Conservation (phyloP, 2,888 invertebrate species). For the Schrankia costaestrigalis region DNA sequence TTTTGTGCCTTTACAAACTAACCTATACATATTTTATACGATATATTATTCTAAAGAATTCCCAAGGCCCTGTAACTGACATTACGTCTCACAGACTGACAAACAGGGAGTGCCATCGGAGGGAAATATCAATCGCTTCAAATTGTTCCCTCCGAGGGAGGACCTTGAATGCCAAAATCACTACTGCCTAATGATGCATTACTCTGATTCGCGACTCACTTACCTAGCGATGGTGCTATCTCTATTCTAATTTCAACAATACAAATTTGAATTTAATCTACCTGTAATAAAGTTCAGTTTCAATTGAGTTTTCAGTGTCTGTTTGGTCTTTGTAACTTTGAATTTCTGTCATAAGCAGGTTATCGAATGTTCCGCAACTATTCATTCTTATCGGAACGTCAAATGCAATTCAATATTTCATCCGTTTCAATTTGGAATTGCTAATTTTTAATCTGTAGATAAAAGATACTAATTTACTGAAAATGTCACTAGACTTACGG, state of each 20-base stretch:
- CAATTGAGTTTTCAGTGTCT: background rate
- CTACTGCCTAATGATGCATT: conserved; percentile 55
- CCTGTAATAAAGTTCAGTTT: background rate
- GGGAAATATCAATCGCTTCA: conserved; percentile 59
- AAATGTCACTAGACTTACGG: no score
- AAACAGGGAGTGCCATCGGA: conserved; percentile 38
- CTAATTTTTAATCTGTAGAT: conserved; percentile 25
- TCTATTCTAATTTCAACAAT: conserved; percentile 7
- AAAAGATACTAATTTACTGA: background rate
- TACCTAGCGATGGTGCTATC: conserved; percentile 33
- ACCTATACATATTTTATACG: conserved; percentile 22
- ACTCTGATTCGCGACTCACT: conserved; percentile 48
- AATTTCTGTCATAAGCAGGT: conserved; percentile 41
- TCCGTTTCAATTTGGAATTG: conserved; percentile 27
- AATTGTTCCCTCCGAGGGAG: conserved; percentile 47
- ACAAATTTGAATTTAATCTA: conserved; percentile 12
- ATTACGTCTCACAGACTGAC: conserved; percentile 37
- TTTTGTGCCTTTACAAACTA: background rate
- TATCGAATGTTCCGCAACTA: conserved; percentile 44
- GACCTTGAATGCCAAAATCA: conserved; percentile 61
- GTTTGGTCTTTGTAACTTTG: conserved; percentile 15
- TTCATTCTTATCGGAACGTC: conserved; percentile 48
- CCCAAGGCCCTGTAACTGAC: conserved; percentile 35
- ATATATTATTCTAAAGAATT: conserved; percentile 31
- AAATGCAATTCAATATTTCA: conserved; percentile 37